A percentile compares a stretch with the other conserved stretches of the same genome.
These are phyloP conservation scores for Merops nubicus DNA, from an alignment of 2,113 vertebrate species.

Conservation along the genomic window DNA sequence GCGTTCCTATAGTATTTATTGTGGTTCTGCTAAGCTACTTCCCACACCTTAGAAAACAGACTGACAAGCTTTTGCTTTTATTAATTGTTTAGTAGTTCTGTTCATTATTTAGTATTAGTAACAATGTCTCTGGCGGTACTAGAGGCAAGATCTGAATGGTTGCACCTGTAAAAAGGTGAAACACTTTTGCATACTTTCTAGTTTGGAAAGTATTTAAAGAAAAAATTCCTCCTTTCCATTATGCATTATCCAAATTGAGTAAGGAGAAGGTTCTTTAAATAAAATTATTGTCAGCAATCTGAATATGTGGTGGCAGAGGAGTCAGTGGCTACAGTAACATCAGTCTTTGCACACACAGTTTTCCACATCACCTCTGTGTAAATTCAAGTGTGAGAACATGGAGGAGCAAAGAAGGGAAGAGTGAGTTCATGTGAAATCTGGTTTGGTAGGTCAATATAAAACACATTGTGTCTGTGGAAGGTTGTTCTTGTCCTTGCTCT, in stretches of 20 bases:
- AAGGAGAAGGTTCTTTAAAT: neutral
- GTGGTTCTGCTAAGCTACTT: neutral
- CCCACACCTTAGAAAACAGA: neutral
- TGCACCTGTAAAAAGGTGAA: neutral
- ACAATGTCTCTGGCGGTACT: neutral
- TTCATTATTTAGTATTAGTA: neutral
- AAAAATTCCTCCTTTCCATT: neutral
- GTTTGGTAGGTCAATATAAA: neutral
- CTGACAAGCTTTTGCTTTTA: neutral
- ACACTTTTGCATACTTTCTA: neutral
- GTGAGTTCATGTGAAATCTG: neutral
- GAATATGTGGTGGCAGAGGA: neutral
- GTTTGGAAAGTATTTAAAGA: neutral
- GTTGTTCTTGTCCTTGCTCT: neutral
- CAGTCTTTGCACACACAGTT: neutral
- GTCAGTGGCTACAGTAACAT: neutral
- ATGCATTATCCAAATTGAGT: neutral
- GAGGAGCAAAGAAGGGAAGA: neutral
- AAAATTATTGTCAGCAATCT: neutral
- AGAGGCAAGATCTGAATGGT: neutral
- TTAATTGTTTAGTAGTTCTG: neutral
- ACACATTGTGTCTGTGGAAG: neutral
- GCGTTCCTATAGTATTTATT: neutral
- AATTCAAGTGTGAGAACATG: neutral
- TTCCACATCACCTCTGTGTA: neutral